Conservation (phyloP, 2,113 vertebrate species). For the Oryzias woworae region DNA sequence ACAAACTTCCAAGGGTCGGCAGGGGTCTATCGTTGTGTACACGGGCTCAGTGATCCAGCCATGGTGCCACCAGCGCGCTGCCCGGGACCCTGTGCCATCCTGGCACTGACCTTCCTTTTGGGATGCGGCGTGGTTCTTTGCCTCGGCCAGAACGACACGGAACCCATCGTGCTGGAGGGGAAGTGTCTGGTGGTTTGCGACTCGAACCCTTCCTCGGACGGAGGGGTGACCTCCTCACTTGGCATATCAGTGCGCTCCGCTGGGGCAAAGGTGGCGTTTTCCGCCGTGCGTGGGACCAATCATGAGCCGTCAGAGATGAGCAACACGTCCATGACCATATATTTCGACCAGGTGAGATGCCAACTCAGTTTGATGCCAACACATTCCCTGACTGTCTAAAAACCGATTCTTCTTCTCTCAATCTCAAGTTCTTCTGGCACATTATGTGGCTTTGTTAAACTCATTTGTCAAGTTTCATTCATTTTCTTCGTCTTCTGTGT, state of each 20-base stretch:
- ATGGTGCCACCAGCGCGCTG: constrained; percentile 78
- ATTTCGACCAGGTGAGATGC: constrained; percentile 95
- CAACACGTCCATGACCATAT: constrained; percentile 99
- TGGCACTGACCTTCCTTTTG: constrained; percentile 83
- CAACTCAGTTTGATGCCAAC: constrained; percentile 8
- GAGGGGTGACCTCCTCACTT: constrained; percentile 93
- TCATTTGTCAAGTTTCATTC: constrained; percentile 24
- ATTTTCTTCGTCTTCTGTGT: constrained; percentile 12
- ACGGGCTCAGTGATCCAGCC: constrained; percentile 76
- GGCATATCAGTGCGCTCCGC: constrained; percentile 96
- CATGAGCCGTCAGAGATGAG: constrained; percentile 98
- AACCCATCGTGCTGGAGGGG: constrained; percentile 96
- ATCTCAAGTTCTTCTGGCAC: not conserved
- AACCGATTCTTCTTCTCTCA: not conserved
- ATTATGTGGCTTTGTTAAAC: constrained; percentile 2
- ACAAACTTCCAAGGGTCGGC: constrained; percentile 81
- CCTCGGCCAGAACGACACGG: constrained; percentile 93
- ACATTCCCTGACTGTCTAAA: not conserved
- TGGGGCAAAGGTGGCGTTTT: constrained; percentile 97
- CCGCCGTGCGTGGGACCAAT: constrained; percentile 92
- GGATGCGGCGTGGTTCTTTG: constrained; percentile 78
- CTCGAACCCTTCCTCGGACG: constrained; percentile 95
- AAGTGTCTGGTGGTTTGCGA: constrained; percentile 98
- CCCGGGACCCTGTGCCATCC: constrained; percentile 78
- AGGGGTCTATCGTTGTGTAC: constrained; percentile 69